These are phyloP conservation scores for Antennarius maculatus DNA, from an alignment of 2,797 vertebrate genomes.

Conservation along the genomic window DNA sequence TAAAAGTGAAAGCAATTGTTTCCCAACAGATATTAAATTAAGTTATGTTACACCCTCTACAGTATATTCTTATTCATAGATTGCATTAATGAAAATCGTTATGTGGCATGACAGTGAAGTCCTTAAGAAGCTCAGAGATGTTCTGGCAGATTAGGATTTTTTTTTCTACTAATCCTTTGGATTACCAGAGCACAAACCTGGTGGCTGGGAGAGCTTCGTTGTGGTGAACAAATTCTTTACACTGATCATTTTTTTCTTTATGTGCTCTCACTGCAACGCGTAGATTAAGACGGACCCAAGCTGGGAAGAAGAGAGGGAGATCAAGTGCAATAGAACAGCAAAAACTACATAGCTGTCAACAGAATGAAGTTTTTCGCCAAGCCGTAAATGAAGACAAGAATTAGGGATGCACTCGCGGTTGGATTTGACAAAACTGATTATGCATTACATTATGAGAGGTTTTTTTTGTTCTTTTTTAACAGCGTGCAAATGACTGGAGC, in stretches of 20 bases:
- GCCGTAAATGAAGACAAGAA: conserved; percentile 39
- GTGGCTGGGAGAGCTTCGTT: conserved; percentile 67
- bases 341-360: conserved; percentile 13
- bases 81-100: conserved; percentile 71
- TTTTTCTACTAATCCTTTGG: conserved; percentile 85
- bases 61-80: conserved; percentile 67
- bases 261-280: conserved; percentile 27
- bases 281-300: conserved; percentile 27
- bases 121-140: conserved; percentile 86
- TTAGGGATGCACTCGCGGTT: conserved; percentile 49
- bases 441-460: conserved; percentile 50
- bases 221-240: conserved; percentile 65
- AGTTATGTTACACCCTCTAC: conserved; percentile 32
- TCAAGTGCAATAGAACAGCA: conserved; percentile 46
- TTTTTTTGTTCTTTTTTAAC: conserved; percentile 29
- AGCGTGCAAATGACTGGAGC: conserved; percentile 20
- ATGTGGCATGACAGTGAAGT: conserved; percentile 76
- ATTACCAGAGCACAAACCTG: conserved; percentile 78
- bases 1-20: conserved; percentile 43
- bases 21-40: conserved; percentile 14
- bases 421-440: conserved; percentile 57
- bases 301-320: conserved; percentile 27
- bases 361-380: conserved; percentile 9
- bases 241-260: conserved; percentile 70
- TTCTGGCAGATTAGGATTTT: conserved; percentile 84